Base-by-base conservation (phyloP, 2,113 vertebrate species). In the Suncus etruscus region DNA sequence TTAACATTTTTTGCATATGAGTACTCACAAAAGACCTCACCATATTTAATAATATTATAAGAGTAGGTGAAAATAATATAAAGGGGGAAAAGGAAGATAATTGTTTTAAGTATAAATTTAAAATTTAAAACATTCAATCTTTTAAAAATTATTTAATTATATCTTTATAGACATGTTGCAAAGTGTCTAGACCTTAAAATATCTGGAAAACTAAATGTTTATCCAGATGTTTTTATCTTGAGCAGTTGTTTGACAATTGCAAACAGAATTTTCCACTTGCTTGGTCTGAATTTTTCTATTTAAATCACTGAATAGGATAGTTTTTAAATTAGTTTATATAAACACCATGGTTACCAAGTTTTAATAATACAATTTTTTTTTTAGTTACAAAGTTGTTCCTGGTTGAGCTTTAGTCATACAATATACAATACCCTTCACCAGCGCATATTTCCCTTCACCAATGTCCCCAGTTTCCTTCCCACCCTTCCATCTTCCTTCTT, bases 211-310 rank as follows among this genome's bases (percentile, higher is more conserved):
- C 22, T 61, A 66, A 85, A 22, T 69, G n/a, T 91, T 92, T 86
- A 91, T 75, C 85, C 91, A 95, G 89, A 95, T 95, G 94, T 61
- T 22, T 22, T 91, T 14, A 29, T 58, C 79, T 88, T 91, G 22
- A 87, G 18, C 83, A 82, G 85, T 86, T 91, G 11, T 85, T 92
- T 95, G 84, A 68, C 85, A 95, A 89, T 58, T 80, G 31, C 11
- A 83, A 92, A 72, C 58, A 32, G 29, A 78, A 87, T 87, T 95
- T 95, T 91, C 86, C 69, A 83, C 16, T 93, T 93, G 29, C 18
- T 83, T 91, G 68, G 70, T 87, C 48, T 90, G 31, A 91, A 85
- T 92, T 93, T 94, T 89, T 48, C 54, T 69, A 95, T 90, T 86
- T 69, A 72, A 91, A 87, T 91, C 5, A 39, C 16, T 63, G 29